phyloP scores from a whole-genome alignment of 1,140 invertebrate genomes.

The Dendroctonus ponderosae region DNA sequence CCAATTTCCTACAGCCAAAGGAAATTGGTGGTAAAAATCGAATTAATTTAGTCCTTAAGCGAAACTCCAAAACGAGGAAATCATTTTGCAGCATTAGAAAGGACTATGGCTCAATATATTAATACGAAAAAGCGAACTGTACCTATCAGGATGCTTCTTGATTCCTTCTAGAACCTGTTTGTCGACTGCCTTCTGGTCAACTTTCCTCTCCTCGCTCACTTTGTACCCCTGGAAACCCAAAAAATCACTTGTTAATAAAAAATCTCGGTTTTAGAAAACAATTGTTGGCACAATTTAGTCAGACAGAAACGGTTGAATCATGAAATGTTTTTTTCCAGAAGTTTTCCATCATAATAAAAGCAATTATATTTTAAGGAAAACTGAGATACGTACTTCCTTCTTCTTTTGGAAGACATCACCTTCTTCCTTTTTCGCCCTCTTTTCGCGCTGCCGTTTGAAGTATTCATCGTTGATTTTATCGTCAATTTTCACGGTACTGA shows the following conservation, averaged over 20 bases:
- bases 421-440: constrained; percentile 76
- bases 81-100: constrained; percentile 19
- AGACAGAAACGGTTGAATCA: no score
- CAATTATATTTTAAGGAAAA: no score
- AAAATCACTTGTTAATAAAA: constrained; percentile 27
- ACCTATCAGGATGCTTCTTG: constrained; percentile 72
- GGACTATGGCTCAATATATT: not conserved
- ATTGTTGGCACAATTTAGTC: no score
- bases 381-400: constrained; percentile 44
- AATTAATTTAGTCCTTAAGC: constrained; percentile 17
- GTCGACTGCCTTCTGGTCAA: constrained; percentile 89
- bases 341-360: no score
- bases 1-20: constrained; percentile 11
- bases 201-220: constrained; percentile 83
- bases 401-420: constrained; percentile 59
- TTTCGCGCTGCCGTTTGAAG: constrained; percentile 79
- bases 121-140: constrained; percentile 1
- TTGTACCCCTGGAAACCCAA: constrained; percentile 70
- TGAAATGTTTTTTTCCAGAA: no score
- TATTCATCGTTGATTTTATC: constrained; percentile 88
- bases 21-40: constrained; percentile 19
- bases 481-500: constrained; percentile 79
- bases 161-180: constrained; percentile 79
- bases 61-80: constrained; percentile 11
- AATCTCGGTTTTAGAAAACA: no score